Evolutionary conservation across 2,113 vertebrate species (phyloP).

Genomic region (Collichthys lucidus): DNA sequence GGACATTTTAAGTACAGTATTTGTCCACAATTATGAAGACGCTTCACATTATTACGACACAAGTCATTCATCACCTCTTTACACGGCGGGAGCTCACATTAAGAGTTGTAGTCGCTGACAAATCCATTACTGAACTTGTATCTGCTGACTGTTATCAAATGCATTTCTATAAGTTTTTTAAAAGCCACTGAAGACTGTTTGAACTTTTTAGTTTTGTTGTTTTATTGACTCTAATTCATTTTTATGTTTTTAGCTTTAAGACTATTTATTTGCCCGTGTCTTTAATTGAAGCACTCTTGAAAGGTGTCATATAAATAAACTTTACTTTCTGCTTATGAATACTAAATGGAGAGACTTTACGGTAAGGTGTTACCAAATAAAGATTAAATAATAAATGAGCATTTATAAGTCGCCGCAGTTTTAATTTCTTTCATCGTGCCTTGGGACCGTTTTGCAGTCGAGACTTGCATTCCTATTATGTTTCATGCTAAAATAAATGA

Average conservation of each 20-base stretch:
- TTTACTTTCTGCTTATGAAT: neutral
- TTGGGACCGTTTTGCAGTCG: neutral
- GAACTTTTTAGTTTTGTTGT: too few relatives aligned
- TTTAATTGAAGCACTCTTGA: neutral
- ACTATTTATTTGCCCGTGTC: neutral
- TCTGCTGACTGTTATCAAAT: neutral
- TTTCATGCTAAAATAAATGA: neutral
- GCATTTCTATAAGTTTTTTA: neutral
- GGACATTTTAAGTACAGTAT: neutral
- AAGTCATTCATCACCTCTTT: neutral
- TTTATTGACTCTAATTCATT: neutral
- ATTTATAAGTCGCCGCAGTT: neutral
- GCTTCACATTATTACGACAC: neutral
- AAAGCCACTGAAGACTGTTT: neutral
- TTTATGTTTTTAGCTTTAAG: neutral
- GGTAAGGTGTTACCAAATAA: neutral
- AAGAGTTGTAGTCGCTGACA: neutral
- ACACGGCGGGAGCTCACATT: neutral
- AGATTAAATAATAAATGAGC: neutral
- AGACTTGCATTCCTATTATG: too few relatives aligned
- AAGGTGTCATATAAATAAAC: neutral
- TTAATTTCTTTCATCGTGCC: neutral
- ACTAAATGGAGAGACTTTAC: neutral
- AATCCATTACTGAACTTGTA: neutral
- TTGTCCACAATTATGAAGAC: neutral